These are phyloP conservation scores for Euphydryas editha DNA, from an alignment of 2,888 invertebrate species.

Conservation along the genomic window DNA sequence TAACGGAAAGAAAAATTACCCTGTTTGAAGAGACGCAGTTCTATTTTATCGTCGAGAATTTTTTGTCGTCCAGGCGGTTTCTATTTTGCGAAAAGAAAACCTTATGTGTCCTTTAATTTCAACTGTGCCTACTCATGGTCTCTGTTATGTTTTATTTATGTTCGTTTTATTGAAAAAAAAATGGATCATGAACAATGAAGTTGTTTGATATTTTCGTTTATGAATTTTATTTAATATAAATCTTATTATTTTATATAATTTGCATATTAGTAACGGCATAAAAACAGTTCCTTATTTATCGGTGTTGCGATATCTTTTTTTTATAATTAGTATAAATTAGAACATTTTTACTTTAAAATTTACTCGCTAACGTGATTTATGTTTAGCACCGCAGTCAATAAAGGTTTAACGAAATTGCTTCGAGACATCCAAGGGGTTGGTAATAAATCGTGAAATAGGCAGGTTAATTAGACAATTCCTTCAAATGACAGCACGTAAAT, in stretches of 20 bases:
- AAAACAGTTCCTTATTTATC: too few relatives aligned
- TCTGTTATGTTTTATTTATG: neutral
- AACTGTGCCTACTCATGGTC: neutral
- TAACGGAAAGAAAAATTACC: neutral
- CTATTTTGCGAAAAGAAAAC: neutral
- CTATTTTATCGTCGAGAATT: neutral
- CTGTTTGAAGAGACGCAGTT: neutral
- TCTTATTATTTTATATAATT: neutral
- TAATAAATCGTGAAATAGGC: constrained; percentile 76
- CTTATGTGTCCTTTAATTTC: neutral
- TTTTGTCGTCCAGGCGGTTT: neutral
- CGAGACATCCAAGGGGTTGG: constrained; percentile 60
- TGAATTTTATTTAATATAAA: neutral
- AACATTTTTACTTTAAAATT: constrained; percentile 15
- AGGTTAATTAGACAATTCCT: constrained; percentile 78
- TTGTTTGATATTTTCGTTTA: neutral
- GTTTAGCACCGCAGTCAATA: constrained; percentile 58
- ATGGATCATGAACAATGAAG: neutral
- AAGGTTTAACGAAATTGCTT: constrained; percentile 63
- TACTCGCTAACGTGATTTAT: constrained; percentile 43
- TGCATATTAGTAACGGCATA: too few relatives aligned
- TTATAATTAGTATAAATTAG: too few relatives aligned
- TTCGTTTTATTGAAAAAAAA: neutral
- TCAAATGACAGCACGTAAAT: constrained; percentile 67
- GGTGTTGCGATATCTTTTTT: too few relatives aligned